Evolutionary conservation across 2,797 vertebrate species (phyloP).

Genomic region (Ambastaia sidthimunki): DNA sequence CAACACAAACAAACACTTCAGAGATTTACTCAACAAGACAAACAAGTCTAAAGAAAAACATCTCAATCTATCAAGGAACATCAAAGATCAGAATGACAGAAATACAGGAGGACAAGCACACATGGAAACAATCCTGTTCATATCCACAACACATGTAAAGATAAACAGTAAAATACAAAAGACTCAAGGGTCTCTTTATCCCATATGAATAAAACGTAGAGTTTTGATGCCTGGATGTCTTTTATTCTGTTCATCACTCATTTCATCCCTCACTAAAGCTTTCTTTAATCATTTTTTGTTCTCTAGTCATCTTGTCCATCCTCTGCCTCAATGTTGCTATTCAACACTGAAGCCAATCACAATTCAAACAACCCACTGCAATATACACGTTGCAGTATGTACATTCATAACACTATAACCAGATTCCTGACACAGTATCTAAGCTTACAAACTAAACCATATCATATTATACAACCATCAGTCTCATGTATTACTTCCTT

Average conservation of each 20-base stretch:
- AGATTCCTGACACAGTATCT: slow-evolving; percentile 3
- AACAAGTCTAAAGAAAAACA: too few relatives aligned
- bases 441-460: slow-evolving; percentile 8
- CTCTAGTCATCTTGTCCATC: background rate
- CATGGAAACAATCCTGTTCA: slow-evolving; percentile 1
- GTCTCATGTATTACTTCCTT: background rate
- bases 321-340: slow-evolving; percentile 1
- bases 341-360: background rate
- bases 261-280: slow-evolving; percentile 1
- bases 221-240: background rate
- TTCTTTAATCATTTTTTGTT: slow-evolving; percentile 11
- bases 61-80: background rate
- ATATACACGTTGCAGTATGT: background rate
- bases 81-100: background rate
- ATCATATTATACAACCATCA: background rate
- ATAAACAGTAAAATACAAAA: slow-evolving; percentile 10
- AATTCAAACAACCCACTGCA: background rate
- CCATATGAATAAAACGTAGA: background rate
- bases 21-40: background rate
- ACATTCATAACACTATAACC: background rate
- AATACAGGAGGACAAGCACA: slow-evolving; percentile 13
- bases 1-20: slow-evolving; percentile 19
- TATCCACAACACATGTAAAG: background rate
- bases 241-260: slow-evolving; percentile 12
- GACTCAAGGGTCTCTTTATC: background rate